Evolutionary conservation across 1,140 invertebrate genomes (phyloP), one percentile per base, ranked within the genome.

Genomic region (Diuraphis noxia): DNA sequence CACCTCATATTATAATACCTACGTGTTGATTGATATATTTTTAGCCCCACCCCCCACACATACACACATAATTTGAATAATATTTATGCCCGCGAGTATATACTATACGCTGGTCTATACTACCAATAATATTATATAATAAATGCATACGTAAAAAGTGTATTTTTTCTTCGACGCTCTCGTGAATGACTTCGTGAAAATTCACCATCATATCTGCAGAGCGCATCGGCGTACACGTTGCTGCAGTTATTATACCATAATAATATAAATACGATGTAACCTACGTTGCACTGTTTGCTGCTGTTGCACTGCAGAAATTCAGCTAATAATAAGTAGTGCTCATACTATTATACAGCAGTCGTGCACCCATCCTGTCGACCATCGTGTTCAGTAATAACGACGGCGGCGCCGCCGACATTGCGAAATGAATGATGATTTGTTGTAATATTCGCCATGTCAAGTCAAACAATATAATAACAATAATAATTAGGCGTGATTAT

Each of bases 391-490:
- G n/a, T n/a, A n/a, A n/a, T 77, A 36, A 3, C n/a, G 19, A 6
- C 40, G 23, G 21, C 25, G 23, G 56, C 38, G 23, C 3, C 10
- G n/a, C n/a, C n/a, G 23, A n/a, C 23, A 38, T 82, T 82, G 40
- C 41, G 17, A 46, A 84, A 84, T 17, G 7, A 84, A 84, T 43
- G 7, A 43, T 84, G 7, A 43, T 84, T 84, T 46, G 30, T 84
- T 7, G 40, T n/a, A n/a, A 34, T 34, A 43, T 84, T 84, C 40
- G n/a, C n/a, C n/a, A n/a, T 43, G 82, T 84, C n/a, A n/a, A n/a
- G 82, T 84, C 82, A 84, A 43, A 84, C 82, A 84, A 84, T 81
- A 25, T n/a, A n/a, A n/a, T n/a, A n/a, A n/a, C n/a, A n/a, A n/a
- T n/a, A n/a, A n/a, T 30, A 41, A 82, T 41, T 82, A 30, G 38